These are phyloP conservation scores for Sphaerophoria rueppellii DNA, from an alignment of 2,888 invertebrate species.

Conservation along the genomic window DNA sequence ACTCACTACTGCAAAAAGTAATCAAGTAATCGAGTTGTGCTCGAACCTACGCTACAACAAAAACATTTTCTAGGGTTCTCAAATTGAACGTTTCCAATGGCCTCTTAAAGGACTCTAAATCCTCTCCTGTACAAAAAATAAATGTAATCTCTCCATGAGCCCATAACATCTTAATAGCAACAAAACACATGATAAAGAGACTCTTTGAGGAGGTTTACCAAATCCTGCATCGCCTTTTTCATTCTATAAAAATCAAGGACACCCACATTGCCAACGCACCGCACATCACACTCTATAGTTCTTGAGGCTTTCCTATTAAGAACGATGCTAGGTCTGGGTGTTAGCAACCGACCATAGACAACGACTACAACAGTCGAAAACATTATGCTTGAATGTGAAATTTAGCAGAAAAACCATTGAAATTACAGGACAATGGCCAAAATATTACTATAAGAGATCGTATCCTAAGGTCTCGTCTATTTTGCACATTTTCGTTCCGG, in stretches of 20 bases:
- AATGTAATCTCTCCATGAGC: constrained; percentile 18
- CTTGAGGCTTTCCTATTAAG: neutral
- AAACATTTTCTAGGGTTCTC: too few species aligned
- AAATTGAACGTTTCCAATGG: too few species aligned
- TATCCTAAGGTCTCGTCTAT: constrained; percentile 11
- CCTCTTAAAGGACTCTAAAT: neutral
- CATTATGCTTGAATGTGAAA: constrained; percentile 58
- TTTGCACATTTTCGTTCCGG: constrained; percentile 30
- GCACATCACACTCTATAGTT: constrained; percentile 10
- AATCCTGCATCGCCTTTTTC: neutral
- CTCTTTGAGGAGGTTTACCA: constrained; percentile 27
- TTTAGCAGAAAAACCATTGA: constrained; percentile 72
- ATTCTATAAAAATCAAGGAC: constrained; percentile 9
- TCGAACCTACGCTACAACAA: too few species aligned
- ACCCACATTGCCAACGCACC: constrained; percentile 20
- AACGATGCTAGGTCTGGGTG: neutral
- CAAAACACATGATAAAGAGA: constrained; percentile 65
- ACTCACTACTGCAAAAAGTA: too few species aligned
- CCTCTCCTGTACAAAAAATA: neutral
- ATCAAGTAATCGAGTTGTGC: too few species aligned
- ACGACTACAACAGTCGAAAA: constrained; percentile 7
- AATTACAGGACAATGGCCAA: constrained; percentile 69
- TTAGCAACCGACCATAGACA: neutral
- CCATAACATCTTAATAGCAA: constrained; percentile 53
- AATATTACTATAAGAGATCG: neutral